Conservation (phyloP, 1,140 invertebrate genomes). For the Bombus haemorrhoidalis region DNA sequence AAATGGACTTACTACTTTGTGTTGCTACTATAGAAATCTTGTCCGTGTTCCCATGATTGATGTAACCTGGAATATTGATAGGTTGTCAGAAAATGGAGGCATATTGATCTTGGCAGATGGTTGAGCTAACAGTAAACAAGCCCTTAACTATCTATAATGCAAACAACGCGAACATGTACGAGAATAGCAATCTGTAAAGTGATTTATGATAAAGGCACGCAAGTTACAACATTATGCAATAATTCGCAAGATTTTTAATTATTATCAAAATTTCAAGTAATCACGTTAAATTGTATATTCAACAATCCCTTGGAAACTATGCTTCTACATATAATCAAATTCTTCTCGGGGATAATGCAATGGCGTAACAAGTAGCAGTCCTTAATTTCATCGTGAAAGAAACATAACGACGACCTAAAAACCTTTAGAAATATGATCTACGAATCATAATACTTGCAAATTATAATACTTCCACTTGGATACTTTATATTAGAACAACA, state of each 20-base stretch:
- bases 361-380: neutral
- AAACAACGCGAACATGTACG: neutral
- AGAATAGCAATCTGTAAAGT: neutral
- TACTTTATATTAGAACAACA: too few species aligned
- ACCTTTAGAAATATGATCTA: neutral
- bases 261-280: neutral
- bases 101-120: neutral
- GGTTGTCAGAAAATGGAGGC: neutral
- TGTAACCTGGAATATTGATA: slow-evolving; percentile 18
- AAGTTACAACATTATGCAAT: neutral
- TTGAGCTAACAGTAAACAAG: neutral
- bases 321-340: neutral
- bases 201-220: neutral
- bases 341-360: neutral
- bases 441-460: neutral
- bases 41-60: neutral
- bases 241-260: too few species aligned
- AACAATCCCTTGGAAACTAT: neutral
- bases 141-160: neutral
- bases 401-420: neutral
- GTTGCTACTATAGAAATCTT: neutral
- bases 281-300: neutral
- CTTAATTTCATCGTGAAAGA: neutral
- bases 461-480: too few species aligned
- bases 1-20: neutral